Conservation (phyloP, 2,113 vertebrate species). For the Carassius auratus region DNA sequence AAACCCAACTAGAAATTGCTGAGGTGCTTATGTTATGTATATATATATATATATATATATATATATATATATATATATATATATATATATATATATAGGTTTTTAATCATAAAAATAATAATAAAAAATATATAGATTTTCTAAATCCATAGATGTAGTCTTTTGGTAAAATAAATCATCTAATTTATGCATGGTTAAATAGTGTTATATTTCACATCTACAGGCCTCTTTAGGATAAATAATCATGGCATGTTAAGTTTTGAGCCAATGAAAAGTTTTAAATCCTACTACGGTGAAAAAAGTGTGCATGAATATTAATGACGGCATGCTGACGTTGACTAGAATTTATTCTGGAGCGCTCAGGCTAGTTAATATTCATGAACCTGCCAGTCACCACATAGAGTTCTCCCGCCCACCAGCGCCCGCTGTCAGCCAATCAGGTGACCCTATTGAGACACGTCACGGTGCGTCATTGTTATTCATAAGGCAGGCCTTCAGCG, state of each 20-base stretch:
- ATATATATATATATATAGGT: no score
- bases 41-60: no score
- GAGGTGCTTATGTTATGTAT: neutral
- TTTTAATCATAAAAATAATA: no score
- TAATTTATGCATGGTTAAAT: neutral
- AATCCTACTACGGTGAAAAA: neutral
- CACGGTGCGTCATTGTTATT: neutral
- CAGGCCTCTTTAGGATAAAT: neutral
- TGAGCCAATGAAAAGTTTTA: conserved; percentile 50
- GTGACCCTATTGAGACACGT: no score
- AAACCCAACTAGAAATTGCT: neutral
- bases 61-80: no score
- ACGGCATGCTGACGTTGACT: neutral
- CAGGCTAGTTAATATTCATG: neutral
- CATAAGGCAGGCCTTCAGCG: neutral
- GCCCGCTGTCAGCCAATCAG: neutral
- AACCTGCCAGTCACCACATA: neutral
- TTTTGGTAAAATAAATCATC: no score
- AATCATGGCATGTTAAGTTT: conserved; percentile 41
- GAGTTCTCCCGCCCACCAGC: neutral
- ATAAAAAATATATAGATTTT: neutral
- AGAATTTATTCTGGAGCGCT: neutral
- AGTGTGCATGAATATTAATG: neutral
- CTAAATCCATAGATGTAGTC: no score
- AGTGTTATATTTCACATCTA: neutral